phyloP scores from a whole-genome alignment of 2,113 vertebrate genomes.

The Bombycilla garrulus region DNA sequence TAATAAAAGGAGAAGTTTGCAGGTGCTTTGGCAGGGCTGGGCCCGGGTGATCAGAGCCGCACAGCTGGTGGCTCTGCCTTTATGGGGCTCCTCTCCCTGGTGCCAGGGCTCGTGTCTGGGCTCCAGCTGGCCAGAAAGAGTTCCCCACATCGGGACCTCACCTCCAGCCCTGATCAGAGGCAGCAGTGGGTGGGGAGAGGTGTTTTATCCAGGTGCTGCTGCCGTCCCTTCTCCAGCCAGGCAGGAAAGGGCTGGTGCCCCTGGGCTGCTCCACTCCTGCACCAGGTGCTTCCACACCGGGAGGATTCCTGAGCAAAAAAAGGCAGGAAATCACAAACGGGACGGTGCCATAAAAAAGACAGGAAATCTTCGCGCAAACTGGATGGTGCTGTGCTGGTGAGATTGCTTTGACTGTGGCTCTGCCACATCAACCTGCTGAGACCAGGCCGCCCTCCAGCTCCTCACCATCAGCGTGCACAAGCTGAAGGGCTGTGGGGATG shows the following conservation, averaged over 20 bases:
- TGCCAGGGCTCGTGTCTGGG: neutral
- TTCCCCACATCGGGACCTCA: accelerated
- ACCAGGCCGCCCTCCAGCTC: neutral
- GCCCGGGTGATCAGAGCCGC: neutral
- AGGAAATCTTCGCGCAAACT: too few relatives aligned
- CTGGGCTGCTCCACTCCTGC: neutral
- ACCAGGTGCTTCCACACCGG: neutral
- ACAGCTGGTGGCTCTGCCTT: neutral
- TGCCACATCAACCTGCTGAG: neutral
- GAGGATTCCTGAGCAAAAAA: neutral
- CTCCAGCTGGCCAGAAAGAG: neutral
- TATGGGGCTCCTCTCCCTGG: neutral
- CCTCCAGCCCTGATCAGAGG: neutral
- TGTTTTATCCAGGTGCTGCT: neutral
- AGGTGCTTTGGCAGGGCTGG: neutral
- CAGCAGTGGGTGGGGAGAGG: neutral
- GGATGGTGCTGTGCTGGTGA: accelerated
- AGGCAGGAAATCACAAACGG: neutral
- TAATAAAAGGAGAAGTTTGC: constrained; percentile 35
- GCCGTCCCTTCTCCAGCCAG: neutral
- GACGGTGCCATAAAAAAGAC: accelerated
- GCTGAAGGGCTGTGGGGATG: neutral
- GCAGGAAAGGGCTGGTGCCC: neutral
- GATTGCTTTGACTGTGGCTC: neutral
- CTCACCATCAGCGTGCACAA: accelerated